Base-by-base conservation (phyloP, 2,113 vertebrate species). In the Ifrita kowaldi region DNA sequence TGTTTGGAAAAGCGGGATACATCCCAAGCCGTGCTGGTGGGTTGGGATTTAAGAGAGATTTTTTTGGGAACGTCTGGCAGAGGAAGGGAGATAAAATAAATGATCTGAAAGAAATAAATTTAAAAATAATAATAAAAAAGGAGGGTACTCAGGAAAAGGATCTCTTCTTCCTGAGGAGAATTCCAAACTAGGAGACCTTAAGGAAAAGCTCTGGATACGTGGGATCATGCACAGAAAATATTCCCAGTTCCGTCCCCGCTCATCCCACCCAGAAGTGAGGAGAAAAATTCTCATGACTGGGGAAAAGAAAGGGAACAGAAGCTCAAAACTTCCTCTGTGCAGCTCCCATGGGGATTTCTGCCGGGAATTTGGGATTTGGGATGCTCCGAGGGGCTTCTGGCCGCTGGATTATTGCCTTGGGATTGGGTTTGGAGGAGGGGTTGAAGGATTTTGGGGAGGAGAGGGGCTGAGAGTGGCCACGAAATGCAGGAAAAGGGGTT, bases 81-180 rank as follows among this genome's bases (percentile, higher is more conserved):
- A 35, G 33, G 5, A 50, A 53, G 19, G 71, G 50, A 80, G 63
- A 32, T 44, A 35, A 87, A 95, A 41, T 0, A 18, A 47, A 42
- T 2, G 2, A 49, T 17, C 8, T 30, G 46, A 49, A 62, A 62
- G 9, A 28, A 57, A 67, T 2, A 32, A 18, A 6, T 3, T 18
- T 7, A 4, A 14, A 56, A 57, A 35, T 13, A 12, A 18, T 41
- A 20, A 47, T 13, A 49, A 24, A 49, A 41, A 28, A 12, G 12
- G 3, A 5, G 6, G 28, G 22, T 1, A 1, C 2, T 17, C 1
- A 1, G n/a, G 22, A 37, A 46, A 88, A 33, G 2, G 17, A 27
- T 59, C 15, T 39, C 8, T 12, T 46, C 46, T 30, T 33, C 37
- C 44, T 17, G 32, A 62, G 44, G 21, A 44, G 50, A 59, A 55